Evolutionary conservation across 2,113 vertebrate species (phyloP).

Genomic region (Phrynocephalus versicolor): DNA sequence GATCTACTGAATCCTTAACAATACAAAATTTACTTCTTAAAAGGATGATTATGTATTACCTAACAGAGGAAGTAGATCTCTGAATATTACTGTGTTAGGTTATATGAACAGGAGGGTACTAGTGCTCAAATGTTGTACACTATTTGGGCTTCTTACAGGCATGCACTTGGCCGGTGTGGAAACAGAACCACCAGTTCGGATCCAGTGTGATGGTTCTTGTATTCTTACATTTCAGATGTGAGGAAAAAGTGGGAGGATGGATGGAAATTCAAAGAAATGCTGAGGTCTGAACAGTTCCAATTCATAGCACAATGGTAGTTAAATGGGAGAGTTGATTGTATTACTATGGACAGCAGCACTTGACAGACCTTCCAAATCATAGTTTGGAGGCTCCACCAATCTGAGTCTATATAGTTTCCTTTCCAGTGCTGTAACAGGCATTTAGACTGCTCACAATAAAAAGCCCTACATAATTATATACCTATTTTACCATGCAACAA

Average conservation of each 20-base stretch:
- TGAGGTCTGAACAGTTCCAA: neutral
- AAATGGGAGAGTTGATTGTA: neutral
- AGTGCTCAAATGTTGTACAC: neutral
- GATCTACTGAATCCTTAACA: too few species aligned
- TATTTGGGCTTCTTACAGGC: neutral
- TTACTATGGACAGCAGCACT: neutral
- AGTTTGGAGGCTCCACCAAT: neutral
- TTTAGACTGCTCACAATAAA: conserved; percentile 2
- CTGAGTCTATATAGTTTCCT: neutral
- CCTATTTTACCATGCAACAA: neutral
- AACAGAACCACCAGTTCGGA: neutral
- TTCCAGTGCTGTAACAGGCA: conserved; percentile 6
- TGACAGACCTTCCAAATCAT: neutral
- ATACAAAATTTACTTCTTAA: too few species aligned
- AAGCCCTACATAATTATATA: conserved; percentile 5
- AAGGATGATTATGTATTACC: too few species aligned
- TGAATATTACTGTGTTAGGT: neutral
- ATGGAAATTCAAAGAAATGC: neutral
- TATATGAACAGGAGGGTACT: neutral
- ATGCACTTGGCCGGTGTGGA: neutral
- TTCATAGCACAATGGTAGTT: neutral
- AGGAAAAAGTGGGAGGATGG: neutral
- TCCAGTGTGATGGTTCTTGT: neutral
- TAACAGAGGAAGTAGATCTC: too few species aligned
- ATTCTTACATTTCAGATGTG: neutral